These are phyloP conservation scores for Theonella swinhoei DNA, from an alignment of 37 sponge, comb jelly and placozoan genomes.

Conservation along the genomic window DNA sequence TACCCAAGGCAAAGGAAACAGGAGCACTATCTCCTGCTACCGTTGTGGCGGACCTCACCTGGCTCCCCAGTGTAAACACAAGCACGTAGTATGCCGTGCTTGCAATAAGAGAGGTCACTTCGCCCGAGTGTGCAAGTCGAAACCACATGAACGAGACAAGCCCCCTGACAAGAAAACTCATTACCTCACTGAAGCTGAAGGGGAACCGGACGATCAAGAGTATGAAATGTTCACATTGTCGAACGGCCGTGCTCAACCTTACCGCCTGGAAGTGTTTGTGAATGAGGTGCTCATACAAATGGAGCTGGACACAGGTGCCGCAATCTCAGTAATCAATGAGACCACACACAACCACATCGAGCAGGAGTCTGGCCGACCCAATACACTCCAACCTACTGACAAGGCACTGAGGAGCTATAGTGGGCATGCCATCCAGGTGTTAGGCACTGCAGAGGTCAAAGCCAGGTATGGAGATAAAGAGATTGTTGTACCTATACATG, in stretches of 20 bases:
- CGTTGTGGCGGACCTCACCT: conserved; percentile 36
- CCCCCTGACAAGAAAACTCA: not conserved
- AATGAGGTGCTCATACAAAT: conserved; percentile 21
- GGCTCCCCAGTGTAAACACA: conserved; percentile 11
- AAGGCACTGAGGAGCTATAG: conserved; percentile 34
- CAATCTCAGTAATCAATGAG: conserved; percentile 32
- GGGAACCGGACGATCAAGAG: conserved; percentile 5
- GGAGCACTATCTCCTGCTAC: conserved; percentile 2
- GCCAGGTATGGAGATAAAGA: conserved; percentile 2
- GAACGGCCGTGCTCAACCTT: not conserved
- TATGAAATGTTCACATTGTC: conserved; percentile 9
- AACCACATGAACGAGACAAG: too few relatives aligned
- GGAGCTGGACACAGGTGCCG: conserved; percentile 59
- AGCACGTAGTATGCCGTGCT: conserved; percentile 6
- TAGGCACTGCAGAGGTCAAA: conserved; percentile 17
- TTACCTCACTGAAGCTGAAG: not conserved
- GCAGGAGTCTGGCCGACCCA: not conserved
- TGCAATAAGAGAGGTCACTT: conserved; percentile 44
- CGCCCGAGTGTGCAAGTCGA: conserved; percentile 15
- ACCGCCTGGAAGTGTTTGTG: conserved; percentile 5
- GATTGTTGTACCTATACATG: not conserved
- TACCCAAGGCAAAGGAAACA: not conserved
- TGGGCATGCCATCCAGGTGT: conserved; percentile 35
- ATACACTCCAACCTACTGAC: not conserved
- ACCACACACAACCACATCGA: not conserved